Conservation (phyloP, 1,140 invertebrate genomes). For the Cyclargus thomasi region DNA sequence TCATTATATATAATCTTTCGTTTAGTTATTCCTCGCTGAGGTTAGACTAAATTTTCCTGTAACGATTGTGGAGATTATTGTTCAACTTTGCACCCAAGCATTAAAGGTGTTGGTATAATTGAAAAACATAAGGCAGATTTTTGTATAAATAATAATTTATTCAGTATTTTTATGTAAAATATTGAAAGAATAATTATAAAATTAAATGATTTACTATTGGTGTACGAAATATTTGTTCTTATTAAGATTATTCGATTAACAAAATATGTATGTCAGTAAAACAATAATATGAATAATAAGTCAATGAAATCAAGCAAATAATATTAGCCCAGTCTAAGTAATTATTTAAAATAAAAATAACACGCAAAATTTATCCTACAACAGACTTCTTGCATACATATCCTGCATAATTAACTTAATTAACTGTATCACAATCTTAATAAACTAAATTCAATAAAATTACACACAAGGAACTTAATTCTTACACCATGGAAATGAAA, state of each 20-base stretch:
- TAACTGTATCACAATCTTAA: constrained; percentile 73
- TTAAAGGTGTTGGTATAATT: constrained; percentile 19
- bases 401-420: constrained; percentile 54
- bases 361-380: constrained; percentile 52
- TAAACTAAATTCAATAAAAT: constrained; percentile 57
- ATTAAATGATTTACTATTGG: constrained; percentile 8
- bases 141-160: constrained; percentile 22
- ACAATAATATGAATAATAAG: constrained; percentile 33
- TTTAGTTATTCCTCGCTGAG: too few relatives aligned
- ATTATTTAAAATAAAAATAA: constrained; percentile 52
- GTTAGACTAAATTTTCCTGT: too few relatives aligned
- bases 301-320: constrained; percentile 36
- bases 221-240: constrained; percentile 9
- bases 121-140: constrained; percentile 14
- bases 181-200: constrained; percentile 3
- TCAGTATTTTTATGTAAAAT: constrained; percentile 16
- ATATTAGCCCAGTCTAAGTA: constrained; percentile 25
- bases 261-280: constrained; percentile 33
- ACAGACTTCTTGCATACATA: constrained; percentile 49
- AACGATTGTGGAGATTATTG: too few relatives aligned
- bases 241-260: constrained; percentile 2
- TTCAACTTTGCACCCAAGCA: background rate
- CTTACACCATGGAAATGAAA: constrained; percentile 54
- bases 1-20: background rate
- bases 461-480: constrained; percentile 67